Base-by-base conservation (phyloP, 2,888 invertebrate species). In the Cordilura impudica region DNA sequence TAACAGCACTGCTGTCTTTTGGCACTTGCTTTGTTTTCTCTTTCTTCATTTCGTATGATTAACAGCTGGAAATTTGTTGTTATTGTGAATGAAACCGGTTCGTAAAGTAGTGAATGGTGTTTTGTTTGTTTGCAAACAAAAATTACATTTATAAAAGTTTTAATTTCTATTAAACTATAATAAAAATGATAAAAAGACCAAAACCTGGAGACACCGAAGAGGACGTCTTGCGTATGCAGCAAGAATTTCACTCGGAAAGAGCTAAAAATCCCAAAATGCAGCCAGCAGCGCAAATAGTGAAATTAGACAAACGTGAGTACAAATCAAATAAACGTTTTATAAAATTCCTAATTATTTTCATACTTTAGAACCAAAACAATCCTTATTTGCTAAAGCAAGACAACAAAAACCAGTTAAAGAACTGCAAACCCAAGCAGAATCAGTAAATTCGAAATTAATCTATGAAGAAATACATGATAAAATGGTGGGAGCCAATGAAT, bases 201-300 rank as follows among this genome's bases (percentile, higher is more conserved):
- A 94, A 93, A 85, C 91, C 92, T 2, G 91, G 92, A 4, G 95
- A 95, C 86, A 92, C 91, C 47, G 95, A 96, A 83, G 93, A 94
- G 14, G 95, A 95, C 85, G 91, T 96, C 39, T 90, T 95, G 18
- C 92, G 91, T 72, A 92, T 95, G 92, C 95, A 96, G 86, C 92
- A 93, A 83, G 93, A 94, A 81, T 96, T 94, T 86, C 87, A 93
- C 18, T 90, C 87, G 45, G 91, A 93, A 81, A 92, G 91, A 78
- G 86, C 87, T 8, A 91, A 91, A 76, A 92, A 92, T 82, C 91
- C 91, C 23, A 90, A 90, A 56, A 88, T 93, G 65, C 90, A 92
- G 75, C 93, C 94, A 2, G 92, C 95, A 0, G 94, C 94, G 0
- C 92, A 92, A 85, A 91, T 76, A 90, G 92, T 88, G 82, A 87